phyloP scores from a whole-genome alignment of 1,140 invertebrate species.

The Ceratina australensis region DNA sequence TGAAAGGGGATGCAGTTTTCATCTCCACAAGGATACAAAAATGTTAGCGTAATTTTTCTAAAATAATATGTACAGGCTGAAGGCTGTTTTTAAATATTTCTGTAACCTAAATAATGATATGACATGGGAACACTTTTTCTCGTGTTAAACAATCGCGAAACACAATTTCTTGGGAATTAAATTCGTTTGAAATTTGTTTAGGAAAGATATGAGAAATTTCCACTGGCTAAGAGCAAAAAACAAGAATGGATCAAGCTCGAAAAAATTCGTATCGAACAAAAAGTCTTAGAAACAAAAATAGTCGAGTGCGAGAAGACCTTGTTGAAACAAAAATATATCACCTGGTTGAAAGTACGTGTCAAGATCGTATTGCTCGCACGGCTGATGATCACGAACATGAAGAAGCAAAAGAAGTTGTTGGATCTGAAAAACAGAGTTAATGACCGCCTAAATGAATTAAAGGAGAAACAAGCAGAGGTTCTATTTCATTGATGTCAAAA shows the following conservation, averaged over 20 bases:
- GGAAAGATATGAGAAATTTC: conserved; percentile 50
- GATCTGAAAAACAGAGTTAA: background rate
- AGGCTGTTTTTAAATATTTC: too few species aligned
- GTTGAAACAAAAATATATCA: background rate
- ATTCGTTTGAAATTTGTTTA: conserved; percentile 15
- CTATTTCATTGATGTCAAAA: background rate
- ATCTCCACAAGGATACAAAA: too few species aligned
- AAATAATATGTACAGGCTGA: too few species aligned
- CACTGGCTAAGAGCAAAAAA: conserved; percentile 38
- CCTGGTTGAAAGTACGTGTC: conserved; percentile 33
- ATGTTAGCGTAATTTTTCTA: too few species aligned
- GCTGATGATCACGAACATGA: background rate
- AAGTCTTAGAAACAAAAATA: conserved; percentile 28
- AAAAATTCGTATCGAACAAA: conserved; percentile 35
- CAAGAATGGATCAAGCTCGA: background rate
- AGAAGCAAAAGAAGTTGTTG: background rate
- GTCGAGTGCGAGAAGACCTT: conserved; percentile 9
- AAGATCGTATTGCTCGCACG: conserved; percentile 39
- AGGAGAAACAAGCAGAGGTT: conserved; percentile 35
- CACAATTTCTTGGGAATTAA: background rate
- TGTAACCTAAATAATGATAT: too few species aligned
- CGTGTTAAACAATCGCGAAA: background rate
- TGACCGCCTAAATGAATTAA: background rate
- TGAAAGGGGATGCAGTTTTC: too few species aligned
- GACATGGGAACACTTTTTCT: too few species aligned